phyloP scores from a whole-genome alignment of 2,113 vertebrate species.

The Macaca mulatta region DNA sequence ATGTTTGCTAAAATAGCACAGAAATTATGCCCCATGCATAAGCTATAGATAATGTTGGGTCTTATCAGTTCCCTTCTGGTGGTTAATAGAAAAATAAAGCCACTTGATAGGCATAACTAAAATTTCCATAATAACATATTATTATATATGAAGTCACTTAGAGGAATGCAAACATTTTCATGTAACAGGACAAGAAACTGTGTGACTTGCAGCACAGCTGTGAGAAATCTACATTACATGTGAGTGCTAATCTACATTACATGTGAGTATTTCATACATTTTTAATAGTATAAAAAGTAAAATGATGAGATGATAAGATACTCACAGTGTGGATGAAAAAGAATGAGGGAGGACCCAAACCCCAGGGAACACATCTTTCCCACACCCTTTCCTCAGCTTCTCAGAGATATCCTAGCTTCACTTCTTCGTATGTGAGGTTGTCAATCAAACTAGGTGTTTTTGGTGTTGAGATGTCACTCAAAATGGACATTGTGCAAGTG shows the following conservation, averaged over 20 bases:
- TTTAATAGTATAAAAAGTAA: neutral
- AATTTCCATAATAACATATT: neutral
- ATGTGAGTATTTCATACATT: neutral
- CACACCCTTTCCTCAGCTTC: neutral
- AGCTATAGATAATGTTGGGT: neutral
- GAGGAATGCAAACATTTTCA: neutral
- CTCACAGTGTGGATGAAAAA: neutral
- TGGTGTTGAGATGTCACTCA: constrained; percentile 54
- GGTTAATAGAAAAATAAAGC: neutral
- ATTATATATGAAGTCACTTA: neutral
- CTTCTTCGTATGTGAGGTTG: constrained; percentile 43
- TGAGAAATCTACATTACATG: neutral
- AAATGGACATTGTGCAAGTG: constrained; percentile 16
- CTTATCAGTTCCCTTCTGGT: neutral
- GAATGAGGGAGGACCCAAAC: neutral
- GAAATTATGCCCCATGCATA: neutral
- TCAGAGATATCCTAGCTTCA: constrained; percentile 41
- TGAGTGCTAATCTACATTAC: neutral
- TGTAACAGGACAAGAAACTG: neutral
- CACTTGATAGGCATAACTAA: neutral
- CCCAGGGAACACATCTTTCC: neutral
- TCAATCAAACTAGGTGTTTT: constrained; percentile 49
- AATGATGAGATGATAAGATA: neutral
- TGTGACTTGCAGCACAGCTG: neutral
- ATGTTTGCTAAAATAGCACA: neutral